Base-by-base conservation (phyloP, 2,888 invertebrate genomes). In the Cordilura impudica region DNA sequence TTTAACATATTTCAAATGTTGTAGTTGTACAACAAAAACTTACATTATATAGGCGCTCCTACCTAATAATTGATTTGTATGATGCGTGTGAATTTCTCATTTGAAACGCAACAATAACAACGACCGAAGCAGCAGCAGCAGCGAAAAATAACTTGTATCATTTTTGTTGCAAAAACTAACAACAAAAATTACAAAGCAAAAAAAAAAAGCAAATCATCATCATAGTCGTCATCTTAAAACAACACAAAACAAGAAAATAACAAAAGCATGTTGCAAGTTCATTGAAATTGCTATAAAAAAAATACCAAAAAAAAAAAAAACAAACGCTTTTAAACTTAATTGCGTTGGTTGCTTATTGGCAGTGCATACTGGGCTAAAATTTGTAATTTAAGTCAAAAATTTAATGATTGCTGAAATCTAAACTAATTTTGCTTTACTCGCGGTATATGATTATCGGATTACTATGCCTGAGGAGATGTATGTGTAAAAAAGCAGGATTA, bases 51-150 rank as follows among this genome's bases (percentile, higher is more conserved):
- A 21, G 73, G 72, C 74, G 78, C 82, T 70, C 74, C 77, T 66
- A 77, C 75, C 53, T 78, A 78, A 78, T 82, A 77, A 75, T 78
- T 79, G 77, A 74, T 66, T 74, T 61, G 54, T 65, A 47, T 45
- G 74, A 82, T 81, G 78, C 81, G 81, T 82, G 81, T 75, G 78
- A 82, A 81, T 77, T 74, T 77, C 54, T 12, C 67, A 70, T 66
- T 69, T 63, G 23, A 39, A 67, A 49, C 56, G 53, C 43, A 61
- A 26, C n/a, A n/a, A n/a, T n/a, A n/a, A n/a, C n/a, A n/a, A n/a
- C n/a, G n/a, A n/a, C n/a, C 31, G 39, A 39, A 58, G 21, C 31
- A 39, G 70, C 10, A 23, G 53, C 53, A 49, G 21, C 35, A 14
- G 18, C 7, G 66, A 16, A 39, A 69, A 21, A 53, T 31, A 45